Evolutionary conservation across 2,113 vertebrate genomes (phyloP).

Genomic region (Poecile atricapillus): DNA sequence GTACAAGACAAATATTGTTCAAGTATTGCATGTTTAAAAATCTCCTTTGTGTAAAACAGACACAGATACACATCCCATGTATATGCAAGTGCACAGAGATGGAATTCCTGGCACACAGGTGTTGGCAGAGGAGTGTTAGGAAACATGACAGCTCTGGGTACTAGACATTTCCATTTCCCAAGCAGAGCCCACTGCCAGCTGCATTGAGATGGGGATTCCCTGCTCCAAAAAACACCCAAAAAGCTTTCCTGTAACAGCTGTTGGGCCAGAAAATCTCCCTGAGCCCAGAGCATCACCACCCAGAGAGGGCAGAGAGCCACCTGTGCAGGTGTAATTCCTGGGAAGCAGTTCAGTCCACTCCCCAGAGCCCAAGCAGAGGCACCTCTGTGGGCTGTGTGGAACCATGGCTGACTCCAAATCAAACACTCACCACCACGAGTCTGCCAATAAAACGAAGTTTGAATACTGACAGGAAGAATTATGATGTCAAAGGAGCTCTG

Average conservation of each 20-base stretch:
- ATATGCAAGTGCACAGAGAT: background rate
- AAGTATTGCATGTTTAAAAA: background rate
- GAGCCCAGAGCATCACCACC: background rate
- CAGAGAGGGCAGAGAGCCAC: background rate
- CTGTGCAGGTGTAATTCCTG: background rate
- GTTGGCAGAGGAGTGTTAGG: background rate
- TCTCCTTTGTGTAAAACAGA: background rate
- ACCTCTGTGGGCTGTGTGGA: background rate
- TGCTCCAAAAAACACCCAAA: background rate
- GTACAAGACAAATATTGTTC: background rate
- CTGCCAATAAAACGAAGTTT: background rate
- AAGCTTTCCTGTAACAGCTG: background rate
- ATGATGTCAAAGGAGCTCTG: background rate
- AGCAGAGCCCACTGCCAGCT: background rate
- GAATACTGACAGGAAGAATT: background rate
- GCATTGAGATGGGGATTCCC: background rate
- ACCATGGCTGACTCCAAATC: fast-evolving
- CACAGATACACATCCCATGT: fast-evolving
- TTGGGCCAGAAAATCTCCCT: fast-evolving
- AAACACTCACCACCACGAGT: background rate
- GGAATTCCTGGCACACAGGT: background rate
- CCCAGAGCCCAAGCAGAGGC: fast-evolving
- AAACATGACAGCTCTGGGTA: background rate
- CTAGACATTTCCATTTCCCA: background rate
- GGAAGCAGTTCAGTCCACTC: background rate